Evolutionary conservation across 2,888 invertebrate species (phyloP).

Genomic region (Apotomis turbidana): DNA sequence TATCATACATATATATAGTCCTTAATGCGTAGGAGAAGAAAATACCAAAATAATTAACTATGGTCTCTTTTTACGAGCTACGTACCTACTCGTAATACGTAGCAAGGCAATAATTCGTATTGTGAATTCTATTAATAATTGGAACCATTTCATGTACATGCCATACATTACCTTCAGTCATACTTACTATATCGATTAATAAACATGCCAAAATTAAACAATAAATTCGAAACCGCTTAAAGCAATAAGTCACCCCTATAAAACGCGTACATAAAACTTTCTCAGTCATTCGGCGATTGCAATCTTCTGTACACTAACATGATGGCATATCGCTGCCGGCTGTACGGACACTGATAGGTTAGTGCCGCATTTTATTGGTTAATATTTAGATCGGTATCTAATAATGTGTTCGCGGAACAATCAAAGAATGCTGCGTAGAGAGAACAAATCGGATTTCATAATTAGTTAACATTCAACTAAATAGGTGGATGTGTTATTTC

Average conservation of each 20-base stretch:
- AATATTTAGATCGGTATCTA: constrained; percentile 21
- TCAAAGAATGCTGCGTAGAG: neutral
- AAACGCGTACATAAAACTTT: constrained; percentile 28
- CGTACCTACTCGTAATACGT: no score
- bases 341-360: constrained; percentile 10
- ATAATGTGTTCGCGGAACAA: neutral
- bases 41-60: no score
- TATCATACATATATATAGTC: no score
- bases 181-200: neutral
- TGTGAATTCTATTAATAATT: neutral
- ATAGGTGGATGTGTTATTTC: no score
- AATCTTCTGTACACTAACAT: constrained; percentile 24
- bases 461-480: no score
- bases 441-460: no score
- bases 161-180: neutral
- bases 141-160: neutral
- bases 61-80: no score
- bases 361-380: constrained; percentile 12
- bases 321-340: constrained; percentile 13
- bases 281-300: constrained; percentile 32
- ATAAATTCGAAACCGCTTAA: constrained; percentile 12
- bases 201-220: neutral
- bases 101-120: neutral
- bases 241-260: constrained; percentile 21
- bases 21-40: no score